Conservation (phyloP, 37 sponge, comb jelly and placozoan species). For the Cliona cf. orientalis region DNA sequence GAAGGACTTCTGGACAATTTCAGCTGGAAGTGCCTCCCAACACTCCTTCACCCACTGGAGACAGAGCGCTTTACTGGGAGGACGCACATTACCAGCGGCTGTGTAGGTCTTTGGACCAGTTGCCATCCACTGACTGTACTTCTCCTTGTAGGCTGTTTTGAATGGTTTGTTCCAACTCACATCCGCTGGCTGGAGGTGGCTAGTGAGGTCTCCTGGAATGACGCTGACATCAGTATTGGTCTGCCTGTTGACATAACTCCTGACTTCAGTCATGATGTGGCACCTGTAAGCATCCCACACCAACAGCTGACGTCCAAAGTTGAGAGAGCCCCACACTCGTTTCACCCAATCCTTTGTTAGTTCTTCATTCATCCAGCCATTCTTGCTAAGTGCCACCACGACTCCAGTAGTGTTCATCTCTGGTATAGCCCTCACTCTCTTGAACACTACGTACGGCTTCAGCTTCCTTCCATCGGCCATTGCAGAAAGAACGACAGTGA, state of each 20-base stretch:
- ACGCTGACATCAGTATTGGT: conserved; percentile 4
- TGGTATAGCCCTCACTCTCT: conserved; percentile 43
- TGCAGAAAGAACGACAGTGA: conserved; percentile 70
- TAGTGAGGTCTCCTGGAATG: conserved; percentile 63
- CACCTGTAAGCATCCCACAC: conserved; percentile 74
- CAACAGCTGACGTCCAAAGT: conserved; percentile 44
- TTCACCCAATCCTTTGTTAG: conserved; percentile 61
- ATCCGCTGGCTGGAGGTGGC: conserved; percentile 60
- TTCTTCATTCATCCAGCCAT: conserved; percentile 68
- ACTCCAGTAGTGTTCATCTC: conserved; percentile 33
- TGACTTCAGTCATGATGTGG: conserved; percentile 35
- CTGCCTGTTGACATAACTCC: not conserved
- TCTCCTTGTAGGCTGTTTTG: conserved; percentile 30
- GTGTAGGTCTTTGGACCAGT: conserved; percentile 60
- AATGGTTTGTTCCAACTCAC: conserved; percentile 54
- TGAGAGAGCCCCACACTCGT: conserved; percentile 39
- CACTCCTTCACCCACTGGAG: conserved; percentile 53
- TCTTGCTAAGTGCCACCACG: conserved; percentile 27
- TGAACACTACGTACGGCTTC: conserved; percentile 67
- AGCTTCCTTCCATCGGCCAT: conserved; percentile 60
- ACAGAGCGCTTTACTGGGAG: conserved; percentile 47
- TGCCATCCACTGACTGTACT: conserved; percentile 62
- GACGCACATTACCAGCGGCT: conserved; percentile 47
- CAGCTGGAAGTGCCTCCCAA: conserved; percentile 43
- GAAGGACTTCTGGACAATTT: conserved; percentile 54